Conservation (phyloP, 2,797 vertebrate genomes). For the Falco columbarius region DNA sequence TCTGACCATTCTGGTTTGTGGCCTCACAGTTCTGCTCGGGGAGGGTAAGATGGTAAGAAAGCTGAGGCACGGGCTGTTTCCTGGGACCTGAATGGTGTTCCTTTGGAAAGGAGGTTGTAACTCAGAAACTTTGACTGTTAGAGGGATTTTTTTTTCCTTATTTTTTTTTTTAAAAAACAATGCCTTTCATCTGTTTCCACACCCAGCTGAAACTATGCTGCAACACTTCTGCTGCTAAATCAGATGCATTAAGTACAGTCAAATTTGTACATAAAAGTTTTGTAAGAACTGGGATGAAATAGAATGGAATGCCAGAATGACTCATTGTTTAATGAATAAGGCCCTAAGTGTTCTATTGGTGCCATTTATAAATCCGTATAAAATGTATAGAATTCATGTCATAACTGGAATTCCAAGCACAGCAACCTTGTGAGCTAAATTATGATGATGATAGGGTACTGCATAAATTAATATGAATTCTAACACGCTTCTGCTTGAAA, state of each 20-base stretch:
- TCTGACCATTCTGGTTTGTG: background rate
- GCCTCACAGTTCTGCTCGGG: background rate
- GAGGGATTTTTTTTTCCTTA: background rate
- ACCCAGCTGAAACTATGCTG: constrained; percentile 6
- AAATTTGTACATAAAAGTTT: constrained; percentile 53
- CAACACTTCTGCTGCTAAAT: constrained; percentile 18
- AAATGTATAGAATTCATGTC: constrained; percentile 72
- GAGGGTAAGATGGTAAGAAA: background rate
- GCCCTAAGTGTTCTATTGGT: constrained; percentile 67
- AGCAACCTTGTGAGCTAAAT: constrained; percentile 39
- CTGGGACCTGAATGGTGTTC: background rate
- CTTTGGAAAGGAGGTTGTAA: background rate
- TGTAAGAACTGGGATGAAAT: constrained; percentile 40
- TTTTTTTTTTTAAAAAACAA: background rate
- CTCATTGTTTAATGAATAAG: constrained; percentile 73
- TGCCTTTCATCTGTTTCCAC: background rate
- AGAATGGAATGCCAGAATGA: constrained; percentile 67
- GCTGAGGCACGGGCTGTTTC: background rate
- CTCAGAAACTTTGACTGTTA: background rate
- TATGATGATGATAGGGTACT: background rate
- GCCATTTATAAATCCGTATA: constrained; percentile 58
- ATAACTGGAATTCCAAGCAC: constrained; percentile 69
- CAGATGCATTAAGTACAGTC: background rate
- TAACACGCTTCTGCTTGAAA: background rate
- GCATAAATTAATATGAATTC: background rate